phyloP scores from a whole-genome alignment of 2,888 invertebrate genomes.

The Cloeon dipterum region DNA sequence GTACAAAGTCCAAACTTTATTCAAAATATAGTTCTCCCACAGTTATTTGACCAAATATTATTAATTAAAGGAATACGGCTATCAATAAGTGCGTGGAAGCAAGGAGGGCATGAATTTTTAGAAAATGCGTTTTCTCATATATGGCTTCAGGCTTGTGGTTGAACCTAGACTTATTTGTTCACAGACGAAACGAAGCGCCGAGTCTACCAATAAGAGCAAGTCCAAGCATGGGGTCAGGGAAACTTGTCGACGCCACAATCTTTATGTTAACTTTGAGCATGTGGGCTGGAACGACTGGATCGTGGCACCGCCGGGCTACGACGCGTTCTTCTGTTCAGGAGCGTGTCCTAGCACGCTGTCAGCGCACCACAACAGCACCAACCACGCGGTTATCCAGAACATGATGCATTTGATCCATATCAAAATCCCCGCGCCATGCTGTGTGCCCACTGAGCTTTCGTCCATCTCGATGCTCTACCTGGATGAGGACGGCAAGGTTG shows the following conservation, averaged over 20 bases:
- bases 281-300: slow-evolving; percentile 99
- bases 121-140: too few species aligned
- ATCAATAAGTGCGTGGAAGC: too few species aligned
- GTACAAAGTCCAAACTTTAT: too few species aligned
- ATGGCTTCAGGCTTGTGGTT: too few species aligned
- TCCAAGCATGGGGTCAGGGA: slow-evolving; percentile 48
- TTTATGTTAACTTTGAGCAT: slow-evolving; percentile 88
- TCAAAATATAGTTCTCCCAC: too few species aligned
- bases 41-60: too few species aligned
- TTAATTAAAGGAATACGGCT: too few species aligned
- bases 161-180: too few species aligned
- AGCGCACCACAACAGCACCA: slow-evolving; percentile 87
- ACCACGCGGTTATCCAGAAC: slow-evolving; percentile 96
- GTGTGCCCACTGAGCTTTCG: slow-evolving; percentile 85
- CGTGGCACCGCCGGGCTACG: slow-evolving; percentile 86
- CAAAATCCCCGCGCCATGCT: slow-evolving; percentile 86
- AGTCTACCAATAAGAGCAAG: slow-evolving; percentile 17
- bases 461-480: slow-evolving; percentile 92
- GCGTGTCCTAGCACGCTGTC: slow-evolving; percentile 86
- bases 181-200: slow-evolving; percentile 2
- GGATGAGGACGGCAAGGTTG: slow-evolving; percentile 83
- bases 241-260: slow-evolving; percentile 63
- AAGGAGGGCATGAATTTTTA: too few species aligned
- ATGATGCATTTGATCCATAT: slow-evolving; percentile 87
- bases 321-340: slow-evolving; percentile 89